Evolutionary conservation across 2,797 vertebrate genomes (phyloP), one percentile per base, ranked within the genome.

Genomic region (Poeciliopsis infans): DNA sequence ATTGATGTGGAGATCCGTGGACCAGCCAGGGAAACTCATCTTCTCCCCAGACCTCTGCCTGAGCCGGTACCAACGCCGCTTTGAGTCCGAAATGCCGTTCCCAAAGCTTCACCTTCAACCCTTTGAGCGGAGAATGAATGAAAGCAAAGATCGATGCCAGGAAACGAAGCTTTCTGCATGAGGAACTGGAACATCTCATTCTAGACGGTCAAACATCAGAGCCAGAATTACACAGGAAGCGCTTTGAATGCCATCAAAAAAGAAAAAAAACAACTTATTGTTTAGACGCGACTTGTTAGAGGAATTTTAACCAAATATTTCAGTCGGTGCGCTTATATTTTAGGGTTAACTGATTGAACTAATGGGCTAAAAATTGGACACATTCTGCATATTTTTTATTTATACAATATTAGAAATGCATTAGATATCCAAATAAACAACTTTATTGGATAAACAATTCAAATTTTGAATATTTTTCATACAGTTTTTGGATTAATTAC

Each of bases 1-100:
- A 8, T 95, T 99, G 88, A 99, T 99, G 96, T 99, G 98, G 98
- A 96, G 98, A 86, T 99, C 98, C 0, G 97, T 99, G 0, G 95
- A 97, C 88, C 97, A 99, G 86, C 98, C 98, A 0, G 98, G 98
- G 83, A 98, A 97, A 88, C 96, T 99, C 66, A 97, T 99, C 90
- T 99, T 99, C 93, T 98, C 97, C 64, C 97, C 97, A 2, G 97
- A 99, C 91, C 97, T 99, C 87, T 94, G 97, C 81, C 94, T 99
- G 71, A 98, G 97, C 96, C 97, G 98, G 94, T 95, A 91, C 74
- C 46, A 33, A 51, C 0, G 0, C 69, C 47, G 8, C 55, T 57
- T 55, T 7, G 33, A 61, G n/a, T 18, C 7, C 1, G 13, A 61
- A 16, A 33, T 66, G 20, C 7, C 33, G 1, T 39, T 20, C 7